Percentiles rank a stretch among this genome's conserved stretches.
Evolutionary conservation across 1,140 invertebrate species (phyloP).

Genomic region (Papilio machaon): DNA sequence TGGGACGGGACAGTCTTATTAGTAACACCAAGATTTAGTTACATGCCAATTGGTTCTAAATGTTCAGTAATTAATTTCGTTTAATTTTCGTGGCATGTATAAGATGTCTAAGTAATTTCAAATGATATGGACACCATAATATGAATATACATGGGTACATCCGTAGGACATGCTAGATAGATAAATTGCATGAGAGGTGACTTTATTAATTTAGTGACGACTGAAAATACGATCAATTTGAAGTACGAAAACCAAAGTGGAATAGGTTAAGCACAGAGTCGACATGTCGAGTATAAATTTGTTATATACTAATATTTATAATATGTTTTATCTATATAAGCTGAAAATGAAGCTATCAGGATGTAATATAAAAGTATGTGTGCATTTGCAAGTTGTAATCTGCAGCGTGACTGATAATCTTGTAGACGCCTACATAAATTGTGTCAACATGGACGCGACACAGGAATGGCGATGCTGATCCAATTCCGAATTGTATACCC

Average conservation of each 20-base stretch:
- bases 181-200: no score
- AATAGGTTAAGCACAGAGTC: no score
- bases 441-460: constrained; percentile 51
- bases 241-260: no score
- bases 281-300: neutral
- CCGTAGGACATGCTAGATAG: no score
- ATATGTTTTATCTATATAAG: neutral
- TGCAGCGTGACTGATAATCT: constrained; percentile 49
- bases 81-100: no score
- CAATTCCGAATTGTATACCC: constrained; percentile 40
- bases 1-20: neutral
- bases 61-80: neutral
- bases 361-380: neutral
- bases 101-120: no score
- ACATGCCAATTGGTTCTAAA: no score
- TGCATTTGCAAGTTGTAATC: constrained; percentile 42
- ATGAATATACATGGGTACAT: no score
- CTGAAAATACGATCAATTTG: no score
- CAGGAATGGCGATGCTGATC: constrained; percentile 47
- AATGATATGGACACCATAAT: no score
- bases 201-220: no score
- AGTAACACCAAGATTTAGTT: no score
- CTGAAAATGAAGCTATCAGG: neutral
- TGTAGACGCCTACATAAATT: constrained; percentile 55
- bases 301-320: neutral